Percentiles rank a stretch among this genome's conserved stretches.
Conservation (phyloP, 2,888 invertebrate species). For the Ganaspis brasiliensis region DNA sequence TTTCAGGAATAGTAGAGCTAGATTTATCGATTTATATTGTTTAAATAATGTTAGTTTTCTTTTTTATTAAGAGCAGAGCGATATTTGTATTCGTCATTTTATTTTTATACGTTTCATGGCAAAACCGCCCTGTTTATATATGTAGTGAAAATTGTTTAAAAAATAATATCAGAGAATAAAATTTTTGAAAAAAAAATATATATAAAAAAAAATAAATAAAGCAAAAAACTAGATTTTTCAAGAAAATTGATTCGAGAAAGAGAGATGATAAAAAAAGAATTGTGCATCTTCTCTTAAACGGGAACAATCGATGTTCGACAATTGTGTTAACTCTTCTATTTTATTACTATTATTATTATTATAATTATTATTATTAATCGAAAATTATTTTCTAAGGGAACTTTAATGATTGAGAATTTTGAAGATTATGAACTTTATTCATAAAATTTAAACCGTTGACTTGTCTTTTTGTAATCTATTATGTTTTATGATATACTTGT, state of each 20-base stretch:
- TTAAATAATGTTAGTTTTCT: conserved; percentile 52
- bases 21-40: conserved; percentile 41
- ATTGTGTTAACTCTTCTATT: conserved; percentile 40
- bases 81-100: conserved; percentile 78
- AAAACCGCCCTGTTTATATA: conserved; percentile 43
- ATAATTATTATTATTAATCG: background rate
- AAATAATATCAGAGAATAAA: conserved; percentile 47
- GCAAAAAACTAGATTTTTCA: background rate
- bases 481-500: conserved; percentile 34
- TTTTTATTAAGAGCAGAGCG: conserved; percentile 71
- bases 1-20: conserved; percentile 36
- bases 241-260: background rate
- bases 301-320: conserved; percentile 31
- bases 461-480: conserved; percentile 27
- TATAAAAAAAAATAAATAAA: conserved; percentile 1
- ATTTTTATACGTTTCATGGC: conserved; percentile 74
- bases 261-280: conserved; percentile 47
- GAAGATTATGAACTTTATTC: conserved; percentile 4
- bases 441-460: conserved; percentile 35
- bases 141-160: conserved; percentile 52
- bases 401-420: conserved; percentile 18
- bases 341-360: conserved; percentile 23
- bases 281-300: conserved; percentile 43
- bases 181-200: conserved; percentile 9
- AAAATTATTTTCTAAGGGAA: background rate